Evolutionary conservation across 1,140 invertebrate species (phyloP).

Genomic region (Protaetia brevitarsis): DNA sequence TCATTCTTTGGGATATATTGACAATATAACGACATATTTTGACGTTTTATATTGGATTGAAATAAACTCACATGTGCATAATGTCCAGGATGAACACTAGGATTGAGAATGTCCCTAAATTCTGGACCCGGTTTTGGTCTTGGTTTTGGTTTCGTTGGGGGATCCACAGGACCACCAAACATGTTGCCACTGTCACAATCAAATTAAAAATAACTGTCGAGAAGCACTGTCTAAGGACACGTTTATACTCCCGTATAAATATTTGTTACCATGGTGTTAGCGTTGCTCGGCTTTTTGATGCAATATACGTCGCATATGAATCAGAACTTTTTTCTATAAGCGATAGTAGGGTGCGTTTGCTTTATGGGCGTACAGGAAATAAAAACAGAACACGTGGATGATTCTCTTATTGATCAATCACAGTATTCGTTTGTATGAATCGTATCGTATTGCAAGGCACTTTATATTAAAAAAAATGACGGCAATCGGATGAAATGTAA

Average conservation of each 20-base stretch:
- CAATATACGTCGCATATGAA: no score
- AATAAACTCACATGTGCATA: conserved; percentile 30
- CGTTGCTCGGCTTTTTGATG: no score
- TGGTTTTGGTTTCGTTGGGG: conserved; percentile 14
- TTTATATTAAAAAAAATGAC: no score
- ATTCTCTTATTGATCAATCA: background rate
- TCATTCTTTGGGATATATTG: background rate
- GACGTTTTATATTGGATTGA: conserved; percentile 8
- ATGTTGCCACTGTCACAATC: background rate
- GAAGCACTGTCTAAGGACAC: background rate
- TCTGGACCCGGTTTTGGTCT: conserved; percentile 21
- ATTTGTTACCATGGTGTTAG: background rate
- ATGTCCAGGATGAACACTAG: conserved; percentile 23
- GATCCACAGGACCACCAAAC: conserved; percentile 24
- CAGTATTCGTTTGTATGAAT: background rate
- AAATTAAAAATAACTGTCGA: background rate
- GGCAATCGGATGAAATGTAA: no score
- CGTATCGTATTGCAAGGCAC: no score
- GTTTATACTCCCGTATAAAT: background rate
- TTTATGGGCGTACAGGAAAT: background rate
- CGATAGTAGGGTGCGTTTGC: background rate
- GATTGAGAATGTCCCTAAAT: conserved; percentile 26
- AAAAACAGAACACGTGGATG: background rate
- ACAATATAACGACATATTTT: background rate
- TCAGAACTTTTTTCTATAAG: no score